These are phyloP conservation scores for Nemoura dubitans DNA, from an alignment of 2,888 invertebrate species.

Conservation along the genomic window DNA sequence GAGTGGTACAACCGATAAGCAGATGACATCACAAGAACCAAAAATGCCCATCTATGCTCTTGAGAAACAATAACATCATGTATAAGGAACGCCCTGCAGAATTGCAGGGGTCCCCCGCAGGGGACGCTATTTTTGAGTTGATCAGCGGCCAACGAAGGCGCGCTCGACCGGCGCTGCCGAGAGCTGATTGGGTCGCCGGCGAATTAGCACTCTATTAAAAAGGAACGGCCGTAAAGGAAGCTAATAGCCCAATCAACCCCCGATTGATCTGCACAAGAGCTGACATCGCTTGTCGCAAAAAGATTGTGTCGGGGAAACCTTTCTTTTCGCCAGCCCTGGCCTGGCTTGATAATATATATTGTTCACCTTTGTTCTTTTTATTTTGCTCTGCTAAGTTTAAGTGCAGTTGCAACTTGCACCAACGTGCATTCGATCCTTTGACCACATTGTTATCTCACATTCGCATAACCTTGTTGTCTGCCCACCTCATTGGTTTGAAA, in stretches of 20 bases:
- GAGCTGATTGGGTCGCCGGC: background rate
- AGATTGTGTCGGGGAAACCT: background rate
- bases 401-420: no score
- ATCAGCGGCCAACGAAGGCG: background rate
- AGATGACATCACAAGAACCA: background rate
- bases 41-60: background rate
- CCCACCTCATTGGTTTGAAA: no score
- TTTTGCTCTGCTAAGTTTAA: no score
- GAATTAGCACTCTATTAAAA: background rate
- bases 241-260: background rate
- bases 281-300: background rate
- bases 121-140: background rate
- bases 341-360: no score
- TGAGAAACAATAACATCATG: background rate
- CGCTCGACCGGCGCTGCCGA: background rate
- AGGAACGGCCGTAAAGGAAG: background rate
- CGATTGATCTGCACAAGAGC: background rate
- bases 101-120: background rate
- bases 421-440: no score
- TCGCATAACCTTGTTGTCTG: no score
- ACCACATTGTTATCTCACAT: no score
- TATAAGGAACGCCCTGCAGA: no score
- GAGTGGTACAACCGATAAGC: no score
- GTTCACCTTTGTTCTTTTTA: no score
- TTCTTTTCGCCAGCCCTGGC: background rate